A percentile compares a stretch with the other conserved stretches of the same genome.
These are phyloP conservation scores for Sinelater perroti DNA, from an alignment of 2,888 invertebrate genomes.

Conservation along the genomic window DNA sequence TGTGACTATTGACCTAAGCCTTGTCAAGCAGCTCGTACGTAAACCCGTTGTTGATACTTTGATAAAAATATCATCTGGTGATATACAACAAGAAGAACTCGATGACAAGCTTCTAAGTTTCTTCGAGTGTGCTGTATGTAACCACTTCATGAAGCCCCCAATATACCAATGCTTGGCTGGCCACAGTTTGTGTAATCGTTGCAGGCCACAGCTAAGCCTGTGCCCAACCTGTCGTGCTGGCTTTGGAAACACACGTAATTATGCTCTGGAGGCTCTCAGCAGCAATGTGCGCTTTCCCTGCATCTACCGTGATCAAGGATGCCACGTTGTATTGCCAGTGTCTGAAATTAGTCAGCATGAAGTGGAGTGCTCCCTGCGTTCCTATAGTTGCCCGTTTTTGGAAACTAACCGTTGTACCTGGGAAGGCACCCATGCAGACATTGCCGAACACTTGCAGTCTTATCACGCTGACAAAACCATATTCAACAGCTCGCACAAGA, in stretches of 20 bases:
- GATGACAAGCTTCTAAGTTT: slow-evolving; percentile 51
- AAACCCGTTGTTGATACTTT: slow-evolving; percentile 22
- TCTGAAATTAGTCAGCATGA: slow-evolving; percentile 49
- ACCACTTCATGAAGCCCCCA: slow-evolving; percentile 54
- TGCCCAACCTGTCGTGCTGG: slow-evolving; percentile 53
- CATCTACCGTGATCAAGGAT: slow-evolving; percentile 51
- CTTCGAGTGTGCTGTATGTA: slow-evolving; percentile 56
- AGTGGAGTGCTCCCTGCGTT: slow-evolving; percentile 48
- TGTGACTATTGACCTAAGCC: slow-evolving; percentile 46
- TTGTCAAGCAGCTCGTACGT: slow-evolving; percentile 46
- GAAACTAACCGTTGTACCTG: slow-evolving; percentile 42
- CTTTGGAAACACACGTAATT: slow-evolving; percentile 54
- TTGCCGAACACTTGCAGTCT: slow-evolving; percentile 35
- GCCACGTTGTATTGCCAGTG: slow-evolving; percentile 45
- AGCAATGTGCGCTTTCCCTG: slow-evolving; percentile 51
- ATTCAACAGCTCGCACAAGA: slow-evolving; percentile 29
- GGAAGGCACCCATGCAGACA: slow-evolving; percentile 34
- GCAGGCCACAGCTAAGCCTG: slow-evolving; percentile 50
- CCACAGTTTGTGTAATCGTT: slow-evolving; percentile 54
- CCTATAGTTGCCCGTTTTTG: slow-evolving; percentile 49
- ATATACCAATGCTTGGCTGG: slow-evolving; percentile 55
- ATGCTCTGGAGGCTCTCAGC: slow-evolving; percentile 52
- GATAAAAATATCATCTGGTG: slow-evolving; percentile 25
- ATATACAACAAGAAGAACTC: slow-evolving; percentile 36
- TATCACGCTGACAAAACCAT: slow-evolving; percentile 36